Evolutionary conservation across 2,888 invertebrate species (phyloP).

Genomic region (Caenorhabditis virilis): DNA sequence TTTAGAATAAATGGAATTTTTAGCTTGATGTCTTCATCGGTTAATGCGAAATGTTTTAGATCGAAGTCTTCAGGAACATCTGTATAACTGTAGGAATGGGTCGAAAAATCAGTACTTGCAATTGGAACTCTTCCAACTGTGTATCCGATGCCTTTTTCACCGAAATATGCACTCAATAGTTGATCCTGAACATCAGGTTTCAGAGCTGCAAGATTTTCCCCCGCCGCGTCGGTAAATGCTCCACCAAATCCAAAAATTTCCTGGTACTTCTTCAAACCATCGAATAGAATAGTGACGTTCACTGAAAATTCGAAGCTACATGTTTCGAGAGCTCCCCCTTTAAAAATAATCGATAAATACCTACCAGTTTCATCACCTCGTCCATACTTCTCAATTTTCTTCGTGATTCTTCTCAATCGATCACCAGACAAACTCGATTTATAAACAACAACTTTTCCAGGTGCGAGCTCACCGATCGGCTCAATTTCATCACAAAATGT

Average conservation of each 20-base stretch:
- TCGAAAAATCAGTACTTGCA: conserved; percentile 85
- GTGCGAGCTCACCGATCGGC: conserved; percentile 8
- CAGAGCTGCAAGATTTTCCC: conserved; percentile 26
- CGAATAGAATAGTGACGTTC: conserved; percentile 22
- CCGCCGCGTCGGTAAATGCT: conserved; percentile 78
- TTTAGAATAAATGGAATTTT: conserved; percentile 69
- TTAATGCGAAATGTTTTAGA: conserved; percentile 75
- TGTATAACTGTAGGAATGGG: conserved; percentile 80
- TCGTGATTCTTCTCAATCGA: conserved; percentile 24
- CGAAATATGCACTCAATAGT: conserved; percentile 28
- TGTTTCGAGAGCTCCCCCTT: no score
- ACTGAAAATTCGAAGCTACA: no score
- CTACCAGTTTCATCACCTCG: no score
- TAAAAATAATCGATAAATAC: no score
- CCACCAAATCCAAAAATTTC: conserved; percentile 84
- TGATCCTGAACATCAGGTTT: conserved; percentile 4
- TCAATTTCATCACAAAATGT: conserved; percentile 55
- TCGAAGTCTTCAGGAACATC: conserved; percentile 73
- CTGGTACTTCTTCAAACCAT: conserved; percentile 73
- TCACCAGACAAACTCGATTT: conserved; percentile 41
- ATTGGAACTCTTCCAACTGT: conserved; percentile 80
- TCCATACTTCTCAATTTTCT: no score
- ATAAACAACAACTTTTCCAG: conserved; percentile 38
- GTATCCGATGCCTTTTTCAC: conserved; percentile 32
- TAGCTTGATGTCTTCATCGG: conserved; percentile 78